Evolutionary conservation across 2,888 invertebrate genomes (phyloP), one percentile per base, ranked within the genome.

Genomic region (Drosophila greeni): DNA sequence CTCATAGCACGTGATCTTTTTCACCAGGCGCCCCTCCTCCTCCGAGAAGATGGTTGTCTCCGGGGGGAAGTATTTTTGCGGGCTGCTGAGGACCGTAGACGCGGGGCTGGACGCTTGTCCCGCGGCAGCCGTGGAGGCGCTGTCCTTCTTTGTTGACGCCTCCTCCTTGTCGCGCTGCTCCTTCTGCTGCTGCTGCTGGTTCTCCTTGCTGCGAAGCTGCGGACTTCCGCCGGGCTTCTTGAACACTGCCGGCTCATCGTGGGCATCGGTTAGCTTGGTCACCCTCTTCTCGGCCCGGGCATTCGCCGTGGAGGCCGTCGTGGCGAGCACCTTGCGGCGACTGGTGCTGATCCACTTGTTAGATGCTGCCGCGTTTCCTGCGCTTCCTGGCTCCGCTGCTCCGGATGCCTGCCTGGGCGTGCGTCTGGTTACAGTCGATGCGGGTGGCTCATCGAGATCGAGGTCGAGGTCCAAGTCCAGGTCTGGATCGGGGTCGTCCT

Each of bases 1-100:
- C 62, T 89, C 89, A 53, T 87, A 89, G 73, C 88, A 88, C n/a
- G 89, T 89, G 5, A 89, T 87, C 74, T 89, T 89, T 60, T 88
- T 88, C 3, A 89, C 85, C 3, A 88, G 72, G 51, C 87, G 86
- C 18, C 88, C 88, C 11, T 88, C 87, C 55, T 88, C 87, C 12
- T 86, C 79, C 16, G 86, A 85, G 5, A 87, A 83, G 0, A 86
- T 83, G 18, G 87, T 86, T 62, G 87, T 88, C 73, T 87, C 88
- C 1, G 85, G 80, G 20, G 87, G 85, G 26, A 79, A 76, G 53
- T 70, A 69, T 60, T 72, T 74, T 0, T 70, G 45, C 14, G 23
- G 43, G 12, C 23, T 47, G 36, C 16, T 45, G 5, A 18, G 14
- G 2, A 18, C 45, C 18, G 45, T 14, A 0, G 45, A 1, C 18